Evolutionary conservation across 2,888 invertebrate genomes (phyloP), one percentile per base, ranked within the genome.

Genomic region (Psococerastis gibbosa): DNA sequence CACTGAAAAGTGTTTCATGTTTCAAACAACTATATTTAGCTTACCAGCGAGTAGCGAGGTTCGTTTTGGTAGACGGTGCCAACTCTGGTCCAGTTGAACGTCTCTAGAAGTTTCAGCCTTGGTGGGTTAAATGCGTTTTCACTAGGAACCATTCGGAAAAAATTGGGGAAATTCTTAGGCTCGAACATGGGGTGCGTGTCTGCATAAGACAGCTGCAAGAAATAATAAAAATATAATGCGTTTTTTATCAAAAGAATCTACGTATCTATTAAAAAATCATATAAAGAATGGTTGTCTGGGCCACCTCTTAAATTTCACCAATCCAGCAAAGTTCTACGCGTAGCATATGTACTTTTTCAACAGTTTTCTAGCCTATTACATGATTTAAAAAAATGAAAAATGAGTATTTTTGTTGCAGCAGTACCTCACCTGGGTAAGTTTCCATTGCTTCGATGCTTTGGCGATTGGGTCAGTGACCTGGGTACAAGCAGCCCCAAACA

Each of bases 131-230:
- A 92, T 42, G 92, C 92, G 58, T 87, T 89, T 62, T 95, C 94
- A 43, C 89, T 89, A 0, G 95, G 95, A 16, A 94, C 94, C 49
- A 94, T 87, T 42, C 95, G 78, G 66, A 91, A 95, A 69, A 95
- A 92, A 62, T 94, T 91, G 6, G 92, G 92, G 61, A 91, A 95
- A 52, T 84, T 84, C 55, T 84, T 79, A 56, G 78, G 81, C 4
- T 87, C 87, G 64, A 94, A 89, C 83, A 92, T 89, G 1, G 95
- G 95, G 64, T 95, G 92, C 3, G 92, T 95, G 62, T 97, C 95
- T 3, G 92, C 94, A 62, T 94, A 95, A 11, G 94, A 92, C 6
- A 95, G 66, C 81, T 89, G 69, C 17, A 63, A 64, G 50, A 49
- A 44, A 50, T 50, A 48, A 22, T 43, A 16, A 46, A 45, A 41